These are phyloP conservation scores for Zaprionus africanus DNA, from an alignment of 1,140 invertebrate genomes.

Conservation along the genomic window DNA sequence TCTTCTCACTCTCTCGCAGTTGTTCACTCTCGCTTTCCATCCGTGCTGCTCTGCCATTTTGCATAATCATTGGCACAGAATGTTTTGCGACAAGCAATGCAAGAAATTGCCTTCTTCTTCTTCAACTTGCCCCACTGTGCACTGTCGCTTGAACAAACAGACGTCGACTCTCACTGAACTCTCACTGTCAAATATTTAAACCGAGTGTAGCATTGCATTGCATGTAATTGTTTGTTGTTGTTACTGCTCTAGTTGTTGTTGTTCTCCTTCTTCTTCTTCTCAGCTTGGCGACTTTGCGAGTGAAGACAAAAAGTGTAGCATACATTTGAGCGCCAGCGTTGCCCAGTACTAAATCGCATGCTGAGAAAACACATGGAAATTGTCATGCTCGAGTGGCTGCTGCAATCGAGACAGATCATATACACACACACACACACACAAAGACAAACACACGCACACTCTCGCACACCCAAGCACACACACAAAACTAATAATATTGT, in stretches of 20 bases:
- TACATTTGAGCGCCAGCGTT: constrained; percentile 24
- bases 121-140: constrained; percentile 2
- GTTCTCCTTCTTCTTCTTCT: background rate
- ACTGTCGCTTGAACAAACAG: constrained; percentile 11
- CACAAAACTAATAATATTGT: background rate
- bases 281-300: background rate
- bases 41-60: background rate
- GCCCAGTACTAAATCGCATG: background rate
- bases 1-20: background rate
- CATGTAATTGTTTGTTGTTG: constrained; percentile 51
- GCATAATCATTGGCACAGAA: constrained; percentile 43
- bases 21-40: background rate
- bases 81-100: constrained; percentile 36
- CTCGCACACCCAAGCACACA: background rate
- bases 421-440: background rate
- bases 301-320: constrained; percentile 38
- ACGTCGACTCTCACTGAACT: constrained; percentile 9
- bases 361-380: constrained; percentile 15
- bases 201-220: constrained; percentile 47
- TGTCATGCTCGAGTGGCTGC: background rate
- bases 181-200: constrained; percentile 71
- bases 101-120: constrained; percentile 14
- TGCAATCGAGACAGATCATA: background rate
- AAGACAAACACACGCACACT: background rate
- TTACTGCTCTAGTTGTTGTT: background rate